A percentile compares a stretch with the other conserved stretches of the same genome.
These are phyloP conservation scores for Trachelus troglodyta DNA, from an alignment of 2,888 invertebrate species.

Conservation along the genomic window DNA sequence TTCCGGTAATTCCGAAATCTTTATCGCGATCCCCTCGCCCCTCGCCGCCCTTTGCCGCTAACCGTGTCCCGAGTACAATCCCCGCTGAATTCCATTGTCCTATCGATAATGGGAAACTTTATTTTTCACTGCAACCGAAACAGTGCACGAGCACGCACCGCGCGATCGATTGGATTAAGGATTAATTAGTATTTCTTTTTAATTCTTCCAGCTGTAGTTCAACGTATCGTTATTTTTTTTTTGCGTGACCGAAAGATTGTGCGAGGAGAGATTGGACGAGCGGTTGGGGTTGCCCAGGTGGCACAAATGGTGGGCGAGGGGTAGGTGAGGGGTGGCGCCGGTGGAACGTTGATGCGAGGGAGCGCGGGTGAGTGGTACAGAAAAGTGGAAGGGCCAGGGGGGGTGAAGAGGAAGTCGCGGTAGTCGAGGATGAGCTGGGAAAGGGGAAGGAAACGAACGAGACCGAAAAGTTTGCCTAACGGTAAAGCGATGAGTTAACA, in stretches of 20 bases:
- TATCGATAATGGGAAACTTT: too few species aligned
- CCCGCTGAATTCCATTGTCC: too few species aligned
- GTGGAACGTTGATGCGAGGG: constrained; percentile 15
- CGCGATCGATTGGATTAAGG: too few species aligned
- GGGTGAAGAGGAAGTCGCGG: constrained; percentile 1
- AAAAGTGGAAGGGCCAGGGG: constrained; percentile 6
- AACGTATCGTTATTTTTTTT: too few species aligned
- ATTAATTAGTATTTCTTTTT: too few species aligned
- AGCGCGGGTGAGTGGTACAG: constrained; percentile 19
- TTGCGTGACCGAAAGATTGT: too few species aligned
- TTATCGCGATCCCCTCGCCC: background rate
- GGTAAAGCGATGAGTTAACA: constrained; percentile 66
- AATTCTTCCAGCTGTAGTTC: too few species aligned
- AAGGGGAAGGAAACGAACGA: constrained; percentile 29
- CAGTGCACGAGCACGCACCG: too few species aligned
- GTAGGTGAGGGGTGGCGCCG: constrained; percentile 9
- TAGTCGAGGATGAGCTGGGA: background rate
- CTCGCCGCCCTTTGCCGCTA: background rate
- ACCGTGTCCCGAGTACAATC: too few species aligned
- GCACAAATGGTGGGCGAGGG: constrained; percentile 1
- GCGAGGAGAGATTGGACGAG: too few species aligned
- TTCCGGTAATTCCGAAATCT: background rate
- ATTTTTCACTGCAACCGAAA: too few species aligned
- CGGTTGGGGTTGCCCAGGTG: too few species aligned
- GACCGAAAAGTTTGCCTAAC: constrained; percentile 64